These are phyloP conservation scores for Bubo scandiacus DNA, from an alignment of 2,113 vertebrate genomes.

Conservation along the genomic window DNA sequence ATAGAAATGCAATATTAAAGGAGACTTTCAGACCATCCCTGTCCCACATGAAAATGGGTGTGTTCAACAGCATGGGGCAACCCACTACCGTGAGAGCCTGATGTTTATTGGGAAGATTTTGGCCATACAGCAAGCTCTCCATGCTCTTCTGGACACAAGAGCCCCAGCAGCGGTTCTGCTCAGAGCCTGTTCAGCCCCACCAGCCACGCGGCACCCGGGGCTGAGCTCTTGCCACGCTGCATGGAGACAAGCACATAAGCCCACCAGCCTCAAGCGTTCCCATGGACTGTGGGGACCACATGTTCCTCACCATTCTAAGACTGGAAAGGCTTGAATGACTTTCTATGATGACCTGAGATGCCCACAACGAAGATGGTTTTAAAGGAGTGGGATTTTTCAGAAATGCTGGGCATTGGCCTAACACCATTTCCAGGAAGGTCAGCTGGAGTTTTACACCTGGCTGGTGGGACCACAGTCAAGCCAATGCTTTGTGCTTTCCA, in stretches of 20 bases:
- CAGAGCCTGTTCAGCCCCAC: neutral
- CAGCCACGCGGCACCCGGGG: neutral
- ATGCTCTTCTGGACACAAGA: neutral
- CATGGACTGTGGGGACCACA: rapidly evolving
- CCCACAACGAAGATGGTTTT: neutral
- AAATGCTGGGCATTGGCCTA: neutral
- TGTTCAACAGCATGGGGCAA: neutral
- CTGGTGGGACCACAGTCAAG: neutral
- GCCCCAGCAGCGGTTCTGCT: neutral
- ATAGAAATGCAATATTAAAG: neutral
- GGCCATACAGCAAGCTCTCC: neutral
- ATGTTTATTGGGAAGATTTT: neutral
- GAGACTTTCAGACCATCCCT: neutral
- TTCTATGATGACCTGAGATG: neutral
- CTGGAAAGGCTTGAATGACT: neutral
- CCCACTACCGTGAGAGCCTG: neutral
- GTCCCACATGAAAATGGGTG: rapidly evolving
- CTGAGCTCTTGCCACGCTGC: neutral
- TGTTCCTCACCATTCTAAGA: neutral
- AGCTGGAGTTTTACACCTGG: neutral
- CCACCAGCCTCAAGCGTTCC: neutral
- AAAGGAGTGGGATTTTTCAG: neutral
- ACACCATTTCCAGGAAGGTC: neutral
- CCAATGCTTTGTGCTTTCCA: neutral
- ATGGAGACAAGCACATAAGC: neutral